Base-by-base conservation (phyloP, 2,888 invertebrate genomes). In the Hanleya hanleyi region DNA sequence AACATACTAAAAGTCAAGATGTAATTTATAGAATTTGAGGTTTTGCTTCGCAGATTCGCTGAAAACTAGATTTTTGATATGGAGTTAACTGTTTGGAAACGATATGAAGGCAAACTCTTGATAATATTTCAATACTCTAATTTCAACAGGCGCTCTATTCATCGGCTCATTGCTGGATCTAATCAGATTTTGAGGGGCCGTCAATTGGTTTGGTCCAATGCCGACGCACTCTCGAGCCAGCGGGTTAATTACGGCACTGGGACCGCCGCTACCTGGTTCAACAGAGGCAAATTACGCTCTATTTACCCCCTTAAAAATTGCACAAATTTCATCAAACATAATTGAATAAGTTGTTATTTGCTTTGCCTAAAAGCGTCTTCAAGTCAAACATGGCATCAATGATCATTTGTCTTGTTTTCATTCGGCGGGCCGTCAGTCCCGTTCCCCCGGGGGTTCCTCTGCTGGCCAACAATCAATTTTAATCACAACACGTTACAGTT, bases 291-390 rank as follows among this genome's bases (percentile, higher is more conserved):
- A 83, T 83, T 81, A 78, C 73, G 71, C 65, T 66, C 47, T 84
- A 77, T 82, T 83, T 77, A 81, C 82, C 69, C 65, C 73, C 75
- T 76, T 78, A 79, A 77, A 80, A 81, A 78, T 82, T 82, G 81
- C 81, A 80, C 82, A 82, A 82, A 84, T 81, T 81, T 80, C 84
- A 83, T 83, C 81, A 79, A 80, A 80, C 77, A 77, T 84, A 83
- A 84, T 83, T 83, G 83, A 84, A 85, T 83, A 80, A 83, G 77
- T 75, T 69, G 33, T 51, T 84, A 80, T 85, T 85, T 85, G 79
- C 80, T 79, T 79, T 79, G 76, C 75, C 73, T 73, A 74, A 78
- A 74, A 71, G 70, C 71, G 75, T 69, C 69, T 74, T 73, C 77
- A 81, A 75, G 74, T 76, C 82, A 84, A 82, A 82, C 80, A 82